Conservation (phyloP, 92 coral and sea anemone genomes). For the Plumapathes pennacea region DNA sequence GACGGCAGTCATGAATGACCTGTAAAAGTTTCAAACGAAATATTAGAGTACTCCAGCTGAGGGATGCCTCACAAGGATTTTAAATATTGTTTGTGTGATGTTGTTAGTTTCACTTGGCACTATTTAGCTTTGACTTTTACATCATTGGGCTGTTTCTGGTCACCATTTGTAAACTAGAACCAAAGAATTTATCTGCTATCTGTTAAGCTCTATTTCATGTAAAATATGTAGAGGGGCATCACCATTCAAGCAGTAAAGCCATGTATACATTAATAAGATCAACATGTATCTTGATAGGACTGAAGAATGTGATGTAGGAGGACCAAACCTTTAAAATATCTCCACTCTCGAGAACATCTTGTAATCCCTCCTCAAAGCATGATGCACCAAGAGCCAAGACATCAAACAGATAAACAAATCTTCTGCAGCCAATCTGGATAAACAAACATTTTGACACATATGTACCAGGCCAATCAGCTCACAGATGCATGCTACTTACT, state of each 20-base stretch:
- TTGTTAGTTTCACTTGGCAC: no score
- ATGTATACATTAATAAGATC: background rate
- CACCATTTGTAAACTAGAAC: no score
- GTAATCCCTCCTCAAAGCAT: constrained; percentile 87
- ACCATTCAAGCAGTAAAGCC: no score
- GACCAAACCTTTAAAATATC: constrained; percentile 76
- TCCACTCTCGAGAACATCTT: constrained; percentile 81
- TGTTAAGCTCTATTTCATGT: no score
- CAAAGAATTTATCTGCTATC: no score
- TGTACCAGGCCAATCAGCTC: background rate
- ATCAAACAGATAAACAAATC: constrained; percentile 87
- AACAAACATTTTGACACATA: background rate
- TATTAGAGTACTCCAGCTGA: no score
- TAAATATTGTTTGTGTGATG: no score
- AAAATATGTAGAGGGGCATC: no score
- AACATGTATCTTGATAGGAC: background rate
- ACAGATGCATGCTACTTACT: no score
- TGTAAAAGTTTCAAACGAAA: constrained; percentile 1
- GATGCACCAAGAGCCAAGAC: constrained; percentile 77
- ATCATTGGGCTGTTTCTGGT: no score
- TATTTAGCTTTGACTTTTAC: no score
- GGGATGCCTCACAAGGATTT: no score
- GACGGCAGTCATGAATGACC: constrained; percentile 95
- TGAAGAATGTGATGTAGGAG: background rate
- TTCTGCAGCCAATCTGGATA: constrained; percentile 89